Percentiles rank a stretch among this genome's conserved stretches.
Evolutionary conservation across 1,140 invertebrate genomes (phyloP).

Genomic region (Phymorhynchus buccinoides): DNA sequence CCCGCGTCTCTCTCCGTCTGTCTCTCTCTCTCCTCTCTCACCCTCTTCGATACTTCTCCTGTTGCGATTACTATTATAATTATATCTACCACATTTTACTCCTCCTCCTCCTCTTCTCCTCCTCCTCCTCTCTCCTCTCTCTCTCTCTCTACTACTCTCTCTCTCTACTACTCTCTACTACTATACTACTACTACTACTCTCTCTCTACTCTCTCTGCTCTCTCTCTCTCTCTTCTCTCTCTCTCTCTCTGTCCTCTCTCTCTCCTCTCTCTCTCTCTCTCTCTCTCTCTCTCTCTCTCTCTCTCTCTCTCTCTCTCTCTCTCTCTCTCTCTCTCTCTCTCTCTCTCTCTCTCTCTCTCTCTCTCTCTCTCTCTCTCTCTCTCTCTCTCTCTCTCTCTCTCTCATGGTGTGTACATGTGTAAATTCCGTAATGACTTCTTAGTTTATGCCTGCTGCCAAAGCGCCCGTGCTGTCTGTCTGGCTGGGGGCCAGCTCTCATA

Average conservation of each 20-base stretch:
- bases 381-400: neutral
- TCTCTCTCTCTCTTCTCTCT: neutral
- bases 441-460: conserved; percentile 7
- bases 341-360: neutral
- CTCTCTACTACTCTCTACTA: neutral
- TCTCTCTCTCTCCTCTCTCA: neutral
- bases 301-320: neutral
- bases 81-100: neutral
- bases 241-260: too few species aligned
- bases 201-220: too few species aligned
- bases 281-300: neutral
- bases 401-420: neutral
- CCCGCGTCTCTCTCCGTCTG: neutral
- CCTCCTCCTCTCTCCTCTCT: neutral
- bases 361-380: neutral
- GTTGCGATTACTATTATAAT: neutral
- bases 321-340: conserved; percentile 9
- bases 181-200: too few species aligned
- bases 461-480: neutral
- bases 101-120: neutral
- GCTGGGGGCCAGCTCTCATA: neutral
- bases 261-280: neutral
- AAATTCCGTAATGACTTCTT: conserved; percentile 28
- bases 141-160: neutral
- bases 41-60: too few species aligned